phyloP scores from a whole-genome alignment of 1,140 invertebrate species.

The Apis dorsata region DNA sequence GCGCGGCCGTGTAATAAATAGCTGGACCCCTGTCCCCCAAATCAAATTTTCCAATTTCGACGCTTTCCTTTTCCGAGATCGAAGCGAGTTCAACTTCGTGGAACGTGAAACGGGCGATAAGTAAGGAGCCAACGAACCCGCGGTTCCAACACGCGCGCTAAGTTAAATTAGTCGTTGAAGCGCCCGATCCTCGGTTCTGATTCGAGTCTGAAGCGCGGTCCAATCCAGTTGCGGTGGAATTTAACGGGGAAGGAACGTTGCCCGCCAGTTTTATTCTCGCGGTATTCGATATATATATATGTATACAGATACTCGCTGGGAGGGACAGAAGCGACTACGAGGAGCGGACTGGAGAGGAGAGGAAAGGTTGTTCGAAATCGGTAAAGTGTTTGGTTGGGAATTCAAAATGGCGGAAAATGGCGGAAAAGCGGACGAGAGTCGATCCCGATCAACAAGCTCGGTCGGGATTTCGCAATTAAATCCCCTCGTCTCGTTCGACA shows the following conservation, averaged over 20 bases:
- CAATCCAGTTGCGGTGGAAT: constrained; percentile 5
- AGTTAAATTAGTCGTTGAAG: too few species aligned
- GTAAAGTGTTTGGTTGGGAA: background rate
- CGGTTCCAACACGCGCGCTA: too few species aligned
- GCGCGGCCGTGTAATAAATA: background rate
- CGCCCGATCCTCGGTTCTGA: too few species aligned
- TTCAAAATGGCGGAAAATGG: background rate
- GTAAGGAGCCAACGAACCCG: too few species aligned
- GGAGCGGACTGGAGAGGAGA: too few species aligned
- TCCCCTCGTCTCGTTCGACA: constrained; percentile 1
- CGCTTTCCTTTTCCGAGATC: background rate
- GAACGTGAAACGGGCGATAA: background rate
- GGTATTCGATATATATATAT: constrained; percentile 43
- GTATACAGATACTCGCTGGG: too few species aligned
- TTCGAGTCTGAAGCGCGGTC: background rate
- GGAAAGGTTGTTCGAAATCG: too few species aligned
- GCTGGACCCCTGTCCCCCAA: background rate
- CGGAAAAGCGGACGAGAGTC: background rate
- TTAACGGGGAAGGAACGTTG: constrained; percentile 23
- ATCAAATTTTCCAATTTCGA: constrained; percentile 7
- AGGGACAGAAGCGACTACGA: too few species aligned
- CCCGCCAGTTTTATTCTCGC: constrained; percentile 33
- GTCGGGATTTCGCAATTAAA: constrained; percentile 5
- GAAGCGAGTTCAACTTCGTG: too few species aligned
- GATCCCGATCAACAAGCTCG: background rate